Base-by-base conservation (phyloP, 2,888 invertebrate genomes). In the Ophonus ardosiacus region DNA sequence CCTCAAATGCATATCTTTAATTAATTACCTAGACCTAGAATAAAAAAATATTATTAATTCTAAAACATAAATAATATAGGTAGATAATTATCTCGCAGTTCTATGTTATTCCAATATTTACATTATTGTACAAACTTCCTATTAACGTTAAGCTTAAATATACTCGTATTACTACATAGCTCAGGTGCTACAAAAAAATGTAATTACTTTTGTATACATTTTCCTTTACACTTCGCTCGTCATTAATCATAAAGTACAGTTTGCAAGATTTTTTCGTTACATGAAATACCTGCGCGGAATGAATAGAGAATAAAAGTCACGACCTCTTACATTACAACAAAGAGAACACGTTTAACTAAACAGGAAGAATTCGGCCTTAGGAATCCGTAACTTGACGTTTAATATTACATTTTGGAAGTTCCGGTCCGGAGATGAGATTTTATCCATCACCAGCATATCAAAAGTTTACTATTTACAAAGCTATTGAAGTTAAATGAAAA, bases 201-300 rank as follows among this genome's bases (percentile, higher is more conserved):
- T 63, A 63, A 63, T 63, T 63, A 63, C 21, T 63, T 7, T 63
- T 21, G 13, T 18, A 21, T 7, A 21, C 21, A 10, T 63, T 63
- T 63, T 63, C 24, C 63, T 63, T 63, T 21, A 63, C 63, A 63
- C 63, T 8, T 63, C 18, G 18, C 15, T 18, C 15, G 24, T 10
- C 63, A 63, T 63, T 63, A 63, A 63, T 63, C 63, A 63, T 63
- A 63, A 21, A 21, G 63, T 10, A 8, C 13, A 63, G 7, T 63
- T 63, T 18, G 7, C 21, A 10, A 2, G 63, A 63, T 24, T 63
- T 63, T 63, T 63, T 8, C 13, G 8, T 24, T 24, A 21, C 10
- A 24, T 21, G 1, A 51, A 51, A 51, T 51, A 51, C 43, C 43
- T 13, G 7, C 31, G 6, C 31, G 31, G 31, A 31, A 31, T 31